phyloP scores from a whole-genome alignment of 2,888 invertebrate genomes.

The Noctua fimbriata region DNA sequence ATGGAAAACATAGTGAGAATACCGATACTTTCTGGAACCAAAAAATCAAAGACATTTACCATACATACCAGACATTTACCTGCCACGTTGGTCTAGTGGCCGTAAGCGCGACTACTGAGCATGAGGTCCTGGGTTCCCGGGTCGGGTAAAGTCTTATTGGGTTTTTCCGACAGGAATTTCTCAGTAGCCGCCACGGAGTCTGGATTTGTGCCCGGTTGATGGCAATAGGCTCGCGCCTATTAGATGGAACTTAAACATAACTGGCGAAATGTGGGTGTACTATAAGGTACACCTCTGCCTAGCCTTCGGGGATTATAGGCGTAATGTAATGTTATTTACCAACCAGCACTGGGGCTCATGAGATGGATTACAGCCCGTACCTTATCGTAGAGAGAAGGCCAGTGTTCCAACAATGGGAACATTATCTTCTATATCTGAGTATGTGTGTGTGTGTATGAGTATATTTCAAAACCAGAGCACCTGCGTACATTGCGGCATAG shows the following conservation, averaged over 20 bases:
- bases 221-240: too few species aligned
- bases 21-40: neutral
- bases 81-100: neutral
- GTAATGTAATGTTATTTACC: too few species aligned
- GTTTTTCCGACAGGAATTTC: too few species aligned
- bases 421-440: neutral
- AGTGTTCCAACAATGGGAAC: neutral
- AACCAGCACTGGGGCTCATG: neutral
- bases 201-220: too few species aligned
- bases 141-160: too few species aligned
- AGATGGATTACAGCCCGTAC: neutral
- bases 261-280: too few species aligned
- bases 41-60: neutral
- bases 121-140: neutral
- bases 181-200: too few species aligned
- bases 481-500: constrained; percentile 55
- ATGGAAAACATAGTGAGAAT: neutral
- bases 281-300: too few species aligned
- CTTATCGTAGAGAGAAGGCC: neutral
- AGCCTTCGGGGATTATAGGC: too few species aligned
- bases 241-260: neutral
- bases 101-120: neutral
- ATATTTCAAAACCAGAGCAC: constrained; percentile 60
- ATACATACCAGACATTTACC: neutral
- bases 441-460: neutral